A percentile compares a stretch with the other conserved stretches of the same genome.
phyloP scores from a whole-genome alignment of 1,140 invertebrate genomes.

The Leptopilina boulardi region DNA sequence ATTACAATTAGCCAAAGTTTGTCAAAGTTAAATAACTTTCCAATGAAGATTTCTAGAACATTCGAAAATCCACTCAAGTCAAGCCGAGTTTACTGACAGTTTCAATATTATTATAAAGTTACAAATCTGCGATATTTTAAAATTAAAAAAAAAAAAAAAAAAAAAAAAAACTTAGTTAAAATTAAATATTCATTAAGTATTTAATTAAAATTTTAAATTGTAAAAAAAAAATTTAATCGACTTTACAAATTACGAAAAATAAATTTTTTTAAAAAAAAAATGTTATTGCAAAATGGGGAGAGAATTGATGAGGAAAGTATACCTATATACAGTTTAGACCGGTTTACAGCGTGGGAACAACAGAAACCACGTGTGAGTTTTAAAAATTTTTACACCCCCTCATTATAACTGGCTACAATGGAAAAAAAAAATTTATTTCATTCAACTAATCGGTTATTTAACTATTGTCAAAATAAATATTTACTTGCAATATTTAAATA shows the following conservation, averaged over 20 bases:
- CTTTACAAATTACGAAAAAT: too few species aligned
- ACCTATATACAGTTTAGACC: neutral
- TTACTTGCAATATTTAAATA: too few species aligned
- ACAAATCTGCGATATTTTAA: too few species aligned
- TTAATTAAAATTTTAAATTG: too few species aligned
- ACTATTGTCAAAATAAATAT: too few species aligned
- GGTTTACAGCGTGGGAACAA: neutral
- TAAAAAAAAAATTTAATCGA: too few species aligned
- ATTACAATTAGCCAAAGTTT: neutral
- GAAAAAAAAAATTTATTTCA: too few species aligned
- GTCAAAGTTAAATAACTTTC: slow-evolving; percentile 1
- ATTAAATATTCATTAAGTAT: too few species aligned
- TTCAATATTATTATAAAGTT: neutral
- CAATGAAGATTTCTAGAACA: neutral
- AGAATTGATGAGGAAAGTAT: neutral
- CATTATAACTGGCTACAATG: neutral
- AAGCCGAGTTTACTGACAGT: neutral
- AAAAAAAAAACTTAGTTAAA: too few species aligned
- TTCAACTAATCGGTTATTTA: too few species aligned
- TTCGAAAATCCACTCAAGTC: neutral
- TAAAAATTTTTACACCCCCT: slow-evolving; percentile 8
- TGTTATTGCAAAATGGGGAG: neutral
- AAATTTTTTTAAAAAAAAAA: too few species aligned
- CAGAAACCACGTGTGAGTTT: neutral
- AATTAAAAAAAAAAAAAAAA: too few species aligned